Base-by-base conservation (phyloP, 2,113 vertebrate species). In the Odontophorus gujanensis region DNA sequence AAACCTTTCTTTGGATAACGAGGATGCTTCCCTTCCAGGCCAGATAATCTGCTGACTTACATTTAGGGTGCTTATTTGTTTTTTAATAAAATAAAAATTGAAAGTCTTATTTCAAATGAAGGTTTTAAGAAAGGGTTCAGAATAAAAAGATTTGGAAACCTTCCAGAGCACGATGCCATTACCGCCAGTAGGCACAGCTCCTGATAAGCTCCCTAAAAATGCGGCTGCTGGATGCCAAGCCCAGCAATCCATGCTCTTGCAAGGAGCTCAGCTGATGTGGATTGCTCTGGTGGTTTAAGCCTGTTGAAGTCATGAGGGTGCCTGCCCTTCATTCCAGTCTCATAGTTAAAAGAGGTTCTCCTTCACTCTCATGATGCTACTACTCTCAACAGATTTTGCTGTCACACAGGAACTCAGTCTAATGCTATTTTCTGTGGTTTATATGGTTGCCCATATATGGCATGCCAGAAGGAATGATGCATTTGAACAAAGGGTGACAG, bases 251-350 rank as follows among this genome's bases (percentile, higher is more conserved):
- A 21, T 47, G 81, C 25, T 89, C 62, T 38, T 63, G 84, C 71
- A 96, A 93, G 87, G 75, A 63, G 71, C 72, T 85, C 68, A 93
- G 61, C 75, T 50, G 71, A 62, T 74, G 75, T 30, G 67, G 79
- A 91, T 94, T 92, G 90, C 66, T 92, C 34, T 89, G 86, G 81
- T 92, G 81, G 69, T 84, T 91, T 89, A 95, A 94, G 78, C 63
- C 63, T 71, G 55, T 66, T 73, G 75, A 85, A 79, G 61, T 32
- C 87, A 92, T 42, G 63, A 87, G 67, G 14, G 32, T 80, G 50
- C 34, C 51, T 59, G 78, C 25, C 65, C 71, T 16, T 83, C 48
- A 25, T 8, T 36, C 32, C 81, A 84, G 38, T 16, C 30, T 79
- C n/a, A 19, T 15, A 19, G 38, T 81, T 89, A n/a, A 50, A 81